Conservation (phyloP, 1,140 invertebrate species). For the Lucilia sericata region DNA sequence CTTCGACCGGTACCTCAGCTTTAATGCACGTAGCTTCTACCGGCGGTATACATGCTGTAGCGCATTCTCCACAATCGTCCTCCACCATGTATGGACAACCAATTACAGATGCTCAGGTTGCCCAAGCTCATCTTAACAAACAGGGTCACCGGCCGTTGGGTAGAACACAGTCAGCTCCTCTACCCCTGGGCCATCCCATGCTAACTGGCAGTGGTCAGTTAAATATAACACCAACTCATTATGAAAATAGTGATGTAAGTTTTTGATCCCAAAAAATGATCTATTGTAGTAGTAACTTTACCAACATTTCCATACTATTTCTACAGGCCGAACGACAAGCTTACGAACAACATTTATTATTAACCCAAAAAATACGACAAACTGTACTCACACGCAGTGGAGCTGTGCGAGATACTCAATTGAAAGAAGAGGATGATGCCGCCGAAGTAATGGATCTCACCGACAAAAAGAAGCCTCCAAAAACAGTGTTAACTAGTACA, state of each 20-base stretch:
- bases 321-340: slow-evolving; percentile 71
- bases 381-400: slow-evolving; percentile 85
- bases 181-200: slow-evolving; percentile 94
- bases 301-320: neutral
- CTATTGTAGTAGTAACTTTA: neutral
- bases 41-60: slow-evolving; percentile 47
- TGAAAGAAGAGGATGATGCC: slow-evolving; percentile 71
- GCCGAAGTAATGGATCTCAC: slow-evolving; percentile 85
- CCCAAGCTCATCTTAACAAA: slow-evolving; percentile 81
- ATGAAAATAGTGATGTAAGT: slow-evolving; percentile 73
- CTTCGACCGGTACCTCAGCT: slow-evolving; percentile 51
- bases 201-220: slow-evolving; percentile 73
- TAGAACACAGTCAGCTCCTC: slow-evolving; percentile 91
- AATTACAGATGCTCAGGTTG: slow-evolving; percentile 70
- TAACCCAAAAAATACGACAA: slow-evolving; percentile 87
- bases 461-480: slow-evolving; percentile 73
- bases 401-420: slow-evolving; percentile 68
- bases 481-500: slow-evolving; percentile 83
- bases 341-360: slow-evolving; percentile 72
- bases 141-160: slow-evolving; percentile 84
- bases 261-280: neutral
- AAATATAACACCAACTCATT: slow-evolving; percentile 70
- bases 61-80: slow-evolving; percentile 50
- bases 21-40: slow-evolving; percentile 51
- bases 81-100: slow-evolving; percentile 53